These are phyloP conservation scores for Glossophaga mutica DNA, from an alignment of 2,797 vertebrate species.

Conservation along the genomic window DNA sequence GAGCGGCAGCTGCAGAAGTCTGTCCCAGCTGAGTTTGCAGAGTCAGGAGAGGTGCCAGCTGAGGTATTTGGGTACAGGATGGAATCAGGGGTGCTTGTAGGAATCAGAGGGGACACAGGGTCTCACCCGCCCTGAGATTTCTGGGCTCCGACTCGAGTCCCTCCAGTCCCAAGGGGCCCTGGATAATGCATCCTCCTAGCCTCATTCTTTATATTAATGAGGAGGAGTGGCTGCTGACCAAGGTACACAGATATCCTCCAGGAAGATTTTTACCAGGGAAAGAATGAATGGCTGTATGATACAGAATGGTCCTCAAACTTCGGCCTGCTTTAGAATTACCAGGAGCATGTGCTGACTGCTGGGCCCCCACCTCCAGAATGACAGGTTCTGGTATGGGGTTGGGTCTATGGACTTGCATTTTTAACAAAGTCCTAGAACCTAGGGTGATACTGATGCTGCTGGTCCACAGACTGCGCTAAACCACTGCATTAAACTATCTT, in stretches of 20 bases:
- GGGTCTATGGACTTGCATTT: not conserved
- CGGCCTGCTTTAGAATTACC: not conserved
- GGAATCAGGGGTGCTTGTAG: slow-evolving; percentile 57
- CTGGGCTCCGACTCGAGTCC: slow-evolving; percentile 75
- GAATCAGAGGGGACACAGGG: slow-evolving; percentile 54
- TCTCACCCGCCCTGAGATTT: slow-evolving; percentile 38
- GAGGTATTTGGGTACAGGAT: slow-evolving; percentile 45
- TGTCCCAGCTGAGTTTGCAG: slow-evolving; percentile 57
- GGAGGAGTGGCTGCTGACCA: not conserved
- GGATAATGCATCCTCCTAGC: not conserved
- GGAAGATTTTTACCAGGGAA: not conserved
- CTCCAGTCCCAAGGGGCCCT: slow-evolving; percentile 76
- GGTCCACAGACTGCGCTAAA: not conserved
- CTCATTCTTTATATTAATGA: not conserved
- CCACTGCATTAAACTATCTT: not conserved
- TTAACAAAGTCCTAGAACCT: not conserved
- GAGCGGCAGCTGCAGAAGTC: slow-evolving; percentile 7
- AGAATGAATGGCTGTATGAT: not conserved
- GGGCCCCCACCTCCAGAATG: not conserved
- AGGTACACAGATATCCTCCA: not conserved
- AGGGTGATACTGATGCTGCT: not conserved
- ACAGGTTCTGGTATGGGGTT: not conserved
- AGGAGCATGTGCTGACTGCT: not conserved
- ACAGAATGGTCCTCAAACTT: not conserved
- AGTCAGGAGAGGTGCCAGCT: slow-evolving; percentile 18